These are phyloP conservation scores for Pelecanus crispus DNA, from an alignment of 2,113 vertebrate species.

Conservation along the genomic window DNA sequence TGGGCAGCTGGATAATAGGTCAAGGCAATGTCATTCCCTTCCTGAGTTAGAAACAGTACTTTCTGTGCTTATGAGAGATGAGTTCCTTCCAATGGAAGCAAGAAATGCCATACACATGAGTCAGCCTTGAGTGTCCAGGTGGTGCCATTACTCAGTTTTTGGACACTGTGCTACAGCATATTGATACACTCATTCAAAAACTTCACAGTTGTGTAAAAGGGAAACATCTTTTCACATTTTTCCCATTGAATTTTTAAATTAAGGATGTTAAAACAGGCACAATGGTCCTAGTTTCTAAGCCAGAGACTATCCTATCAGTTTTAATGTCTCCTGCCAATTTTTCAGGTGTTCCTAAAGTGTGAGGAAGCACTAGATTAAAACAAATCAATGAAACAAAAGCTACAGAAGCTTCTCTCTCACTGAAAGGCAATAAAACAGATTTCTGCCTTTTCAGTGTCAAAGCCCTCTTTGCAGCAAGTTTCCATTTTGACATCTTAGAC, in stretches of 20 bases:
- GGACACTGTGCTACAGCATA: conserved; percentile 53
- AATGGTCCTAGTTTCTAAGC: background rate
- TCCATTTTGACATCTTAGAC: background rate
- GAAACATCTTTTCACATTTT: conserved; percentile 24
- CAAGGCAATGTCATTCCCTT: conserved; percentile 72
- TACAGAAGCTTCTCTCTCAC: background rate
- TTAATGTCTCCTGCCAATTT: background rate
- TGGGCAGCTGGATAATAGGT: conserved; percentile 77
- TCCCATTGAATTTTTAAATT: background rate
- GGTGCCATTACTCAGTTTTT: conserved; percentile 68
- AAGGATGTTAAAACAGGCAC: background rate
- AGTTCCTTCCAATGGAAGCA: conserved; percentile 64
- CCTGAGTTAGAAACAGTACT: conserved; percentile 67
- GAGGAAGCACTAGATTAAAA: background rate
- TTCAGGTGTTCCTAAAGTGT: background rate
- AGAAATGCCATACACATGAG: conserved; percentile 68
- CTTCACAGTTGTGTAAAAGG: background rate
- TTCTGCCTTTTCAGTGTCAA: background rate
- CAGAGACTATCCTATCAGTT: background rate
- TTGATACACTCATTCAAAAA: conserved; percentile 39
- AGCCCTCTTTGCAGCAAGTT: background rate
- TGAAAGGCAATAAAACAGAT: background rate
- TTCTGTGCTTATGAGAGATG: conserved; percentile 68
- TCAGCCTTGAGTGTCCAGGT: conserved; percentile 73
- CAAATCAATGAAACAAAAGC: background rate